Evolutionary conservation across 2,113 vertebrate species (phyloP).

Genomic region (Zonotrichia leucophrys): DNA sequence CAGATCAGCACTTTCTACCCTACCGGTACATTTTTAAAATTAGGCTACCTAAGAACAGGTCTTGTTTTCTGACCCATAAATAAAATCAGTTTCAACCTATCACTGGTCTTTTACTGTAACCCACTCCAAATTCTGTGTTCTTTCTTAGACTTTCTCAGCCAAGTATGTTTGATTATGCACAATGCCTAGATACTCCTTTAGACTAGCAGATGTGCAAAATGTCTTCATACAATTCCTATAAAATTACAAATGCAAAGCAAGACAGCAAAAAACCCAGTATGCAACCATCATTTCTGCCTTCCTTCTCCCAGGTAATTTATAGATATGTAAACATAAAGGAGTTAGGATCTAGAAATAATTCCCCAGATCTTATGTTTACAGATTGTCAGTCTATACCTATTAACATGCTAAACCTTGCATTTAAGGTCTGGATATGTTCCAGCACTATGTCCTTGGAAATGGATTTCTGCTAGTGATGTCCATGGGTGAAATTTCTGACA

Average conservation of each 20-base stretch:
- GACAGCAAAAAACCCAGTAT: background rate
- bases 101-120: background rate
- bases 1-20: conserved; percentile 19
- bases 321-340: conserved; percentile 9
- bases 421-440: conserved; percentile 13
- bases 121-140: background rate
- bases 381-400: conserved; percentile 23
- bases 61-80: background rate
- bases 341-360: conserved; percentile 27
- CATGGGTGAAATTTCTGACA: conserved; percentile 12
- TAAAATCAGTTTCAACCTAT: background rate
- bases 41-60: background rate
- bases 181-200: background rate
- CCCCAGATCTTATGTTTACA: conserved; percentile 19
- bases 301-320: background rate
- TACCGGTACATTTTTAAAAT: background rate
- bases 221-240: background rate
- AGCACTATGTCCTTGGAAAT: conserved; percentile 26
- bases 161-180: background rate
- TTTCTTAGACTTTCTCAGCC: background rate
- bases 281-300: background rate
- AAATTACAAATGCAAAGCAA: background rate
- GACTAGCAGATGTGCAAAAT: background rate
- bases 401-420: conserved; percentile 32
- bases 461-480: background rate